Base-by-base conservation (phyloP, 2,888 invertebrate genomes). In the Augochlorella aurata region DNA sequence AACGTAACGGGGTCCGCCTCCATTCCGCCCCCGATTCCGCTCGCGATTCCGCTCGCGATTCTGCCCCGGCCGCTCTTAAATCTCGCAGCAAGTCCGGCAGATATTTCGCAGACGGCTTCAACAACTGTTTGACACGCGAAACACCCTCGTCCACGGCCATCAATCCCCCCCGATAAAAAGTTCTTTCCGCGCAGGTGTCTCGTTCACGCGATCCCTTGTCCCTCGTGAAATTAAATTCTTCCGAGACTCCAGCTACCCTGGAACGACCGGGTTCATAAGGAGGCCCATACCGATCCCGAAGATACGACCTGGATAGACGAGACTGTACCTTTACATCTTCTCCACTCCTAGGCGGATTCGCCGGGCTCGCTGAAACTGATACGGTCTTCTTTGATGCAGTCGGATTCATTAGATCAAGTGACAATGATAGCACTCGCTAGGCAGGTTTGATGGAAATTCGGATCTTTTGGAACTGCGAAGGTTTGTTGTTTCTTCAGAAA, bases 181-280 rank as follows among this genome's bases (percentile, higher is more conserved):
- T 29, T 29, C 50, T 18, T 50, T 50, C 4, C 29, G 49, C 68
- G 68, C 67, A 67, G 49, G 49, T 67, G 67, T 67, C 67, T 67
- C 49, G 49, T 54, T 54, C n/a, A 49, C 49, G 14, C 49, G 21
- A 67, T 16, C 4, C 10, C 16, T 12, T 14, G 58, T 14, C 5
- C 14, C 45, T 18, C 14, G 49, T n/a, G 24, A 50, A 63, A 65
- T 73, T 21, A 50, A 73, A 65, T 73, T 44, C 38, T 18, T 65
- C 63, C 21, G 47, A 8, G 63, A 49, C 61, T 47, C 16, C 16
- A 29, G 49, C 50, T 73, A 21, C 16, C 16, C 5, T 38, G n/a
- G 5, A 63, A 50, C 38, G 49, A 38, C n/a, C 12, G 4, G 12
- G 45, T n/a, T 45, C 8, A 2, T 18, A 45, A 45, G 14, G 14